These are phyloP conservation scores for Menura novaehollandiae DNA, from an alignment of 2,113 vertebrate species.

Conservation along the genomic window DNA sequence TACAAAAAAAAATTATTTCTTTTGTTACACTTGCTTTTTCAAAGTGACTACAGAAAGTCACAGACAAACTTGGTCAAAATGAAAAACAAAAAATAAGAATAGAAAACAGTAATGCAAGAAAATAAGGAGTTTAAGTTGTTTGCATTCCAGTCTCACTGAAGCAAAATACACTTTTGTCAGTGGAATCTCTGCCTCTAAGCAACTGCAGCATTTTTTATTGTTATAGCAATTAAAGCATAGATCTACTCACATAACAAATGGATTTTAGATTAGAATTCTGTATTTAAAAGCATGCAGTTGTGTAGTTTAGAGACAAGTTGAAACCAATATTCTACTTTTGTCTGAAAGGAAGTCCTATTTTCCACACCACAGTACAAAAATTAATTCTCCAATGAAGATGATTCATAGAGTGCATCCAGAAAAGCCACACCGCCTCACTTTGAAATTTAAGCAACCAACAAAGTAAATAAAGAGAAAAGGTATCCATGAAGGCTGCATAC, in stretches of 20 bases:
- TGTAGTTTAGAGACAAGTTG: background rate
- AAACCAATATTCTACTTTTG: background rate
- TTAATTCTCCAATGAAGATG: background rate
- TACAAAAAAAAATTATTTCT: background rate
- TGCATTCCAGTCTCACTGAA: background rate
- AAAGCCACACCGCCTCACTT: background rate
- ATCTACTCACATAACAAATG: background rate
- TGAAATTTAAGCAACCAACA: background rate
- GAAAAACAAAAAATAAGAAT: background rate
- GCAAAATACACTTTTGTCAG: background rate
- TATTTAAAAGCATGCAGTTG: background rate
- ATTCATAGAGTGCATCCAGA: background rate
- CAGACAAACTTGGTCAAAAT: background rate
- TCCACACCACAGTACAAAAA: background rate
- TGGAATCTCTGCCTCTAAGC: background rate
- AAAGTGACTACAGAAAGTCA: background rate
- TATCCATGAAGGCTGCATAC: accelerated
- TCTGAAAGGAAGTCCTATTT: background rate
- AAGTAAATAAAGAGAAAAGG: background rate
- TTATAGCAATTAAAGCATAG: background rate
- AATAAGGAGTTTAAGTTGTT: background rate
- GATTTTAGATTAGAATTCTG: background rate
- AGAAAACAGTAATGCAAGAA: background rate
- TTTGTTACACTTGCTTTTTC: background rate
- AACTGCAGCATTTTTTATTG: background rate